A percentile compares a stretch with the other conserved stretches of the same genome.
phyloP scores from a whole-genome alignment of 2,888 invertebrate genomes.

The Drosophila picticornis region DNA sequence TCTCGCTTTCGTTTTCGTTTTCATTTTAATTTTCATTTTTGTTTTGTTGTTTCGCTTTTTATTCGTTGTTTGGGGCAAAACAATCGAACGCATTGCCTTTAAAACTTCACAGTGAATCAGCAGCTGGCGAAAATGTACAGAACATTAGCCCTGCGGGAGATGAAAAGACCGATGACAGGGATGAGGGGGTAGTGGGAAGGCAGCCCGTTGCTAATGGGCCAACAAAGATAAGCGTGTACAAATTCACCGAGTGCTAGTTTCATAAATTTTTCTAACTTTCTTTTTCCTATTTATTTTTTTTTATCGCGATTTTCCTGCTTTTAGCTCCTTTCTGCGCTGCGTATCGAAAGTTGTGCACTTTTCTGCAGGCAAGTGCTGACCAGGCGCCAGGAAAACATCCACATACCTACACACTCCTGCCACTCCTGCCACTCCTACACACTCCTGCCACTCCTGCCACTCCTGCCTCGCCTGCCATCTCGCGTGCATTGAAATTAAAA shows the following conservation, averaged over 20 bases:
- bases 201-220: conserved; percentile 35
- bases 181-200: neutral
- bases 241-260: conserved; percentile 61
- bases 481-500: conserved; percentile 62
- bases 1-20: conserved; percentile 15
- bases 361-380: conserved; percentile 32
- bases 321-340: neutral
- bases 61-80: conserved; percentile 29
- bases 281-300: conserved; percentile 10
- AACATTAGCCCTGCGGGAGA: conserved; percentile 50
- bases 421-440: too few relatives aligned
- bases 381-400: conserved; percentile 42
- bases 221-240: conserved; percentile 71
- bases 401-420: neutral
- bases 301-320: conserved; percentile 13
- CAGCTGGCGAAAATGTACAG: conserved; percentile 69
- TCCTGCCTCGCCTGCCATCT: too few relatives aligned
- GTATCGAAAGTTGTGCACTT: conserved; percentile 32
- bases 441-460: too few relatives aligned
- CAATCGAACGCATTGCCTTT: conserved; percentile 63
- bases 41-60: conserved; percentile 24
- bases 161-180: neutral
- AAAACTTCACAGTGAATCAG: conserved; percentile 31
- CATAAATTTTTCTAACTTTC: conserved; percentile 19
- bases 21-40: neutral